phyloP scores from a whole-genome alignment of 2,113 vertebrate species.

The Ammodytes dubius region DNA sequence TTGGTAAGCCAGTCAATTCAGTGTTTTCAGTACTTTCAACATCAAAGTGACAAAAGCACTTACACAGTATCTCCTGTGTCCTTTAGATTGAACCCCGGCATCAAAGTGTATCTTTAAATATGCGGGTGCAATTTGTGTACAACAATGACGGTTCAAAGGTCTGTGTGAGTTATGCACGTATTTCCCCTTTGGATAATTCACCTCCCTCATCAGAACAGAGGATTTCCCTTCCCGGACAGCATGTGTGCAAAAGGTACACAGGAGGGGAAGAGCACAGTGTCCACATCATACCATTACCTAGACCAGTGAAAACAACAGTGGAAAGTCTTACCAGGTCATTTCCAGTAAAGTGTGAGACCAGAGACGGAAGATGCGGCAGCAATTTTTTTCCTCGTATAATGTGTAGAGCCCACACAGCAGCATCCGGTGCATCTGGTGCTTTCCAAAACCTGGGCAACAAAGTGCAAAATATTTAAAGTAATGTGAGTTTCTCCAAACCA shows the following conservation, averaged over 20 bases:
- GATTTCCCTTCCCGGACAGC: slow-evolving; percentile 76
- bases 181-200: slow-evolving; percentile 71
- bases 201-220: slow-evolving; percentile 66
- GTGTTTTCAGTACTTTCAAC: background rate
- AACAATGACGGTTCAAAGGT: slow-evolving; percentile 41
- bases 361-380: slow-evolving; percentile 25
- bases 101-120: slow-evolving; percentile 34
- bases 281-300: slow-evolving; percentile 29
- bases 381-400: slow-evolving; percentile 14
- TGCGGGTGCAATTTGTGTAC: slow-evolving; percentile 32
- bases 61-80: background rate
- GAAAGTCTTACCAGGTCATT: slow-evolving; percentile 62
- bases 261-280: slow-evolving; percentile 61
- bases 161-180: slow-evolving; percentile 55
- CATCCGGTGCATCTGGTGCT: background rate
- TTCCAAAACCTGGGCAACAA: slow-evolving; percentile 10
- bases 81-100: slow-evolving; percentile 15
- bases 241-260: slow-evolving; percentile 69
- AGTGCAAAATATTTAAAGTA: slow-evolving; percentile 5
- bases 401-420: background rate
- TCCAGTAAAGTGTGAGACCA: slow-evolving; percentile 44
- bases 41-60: background rate
- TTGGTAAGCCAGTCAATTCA: too few relatives aligned
- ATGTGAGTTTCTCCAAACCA: slow-evolving; percentile 20
- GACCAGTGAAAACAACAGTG: slow-evolving; percentile 60